Base-by-base conservation (phyloP, 2,797 vertebrate genomes). In the Melopsittacus undulatus region DNA sequence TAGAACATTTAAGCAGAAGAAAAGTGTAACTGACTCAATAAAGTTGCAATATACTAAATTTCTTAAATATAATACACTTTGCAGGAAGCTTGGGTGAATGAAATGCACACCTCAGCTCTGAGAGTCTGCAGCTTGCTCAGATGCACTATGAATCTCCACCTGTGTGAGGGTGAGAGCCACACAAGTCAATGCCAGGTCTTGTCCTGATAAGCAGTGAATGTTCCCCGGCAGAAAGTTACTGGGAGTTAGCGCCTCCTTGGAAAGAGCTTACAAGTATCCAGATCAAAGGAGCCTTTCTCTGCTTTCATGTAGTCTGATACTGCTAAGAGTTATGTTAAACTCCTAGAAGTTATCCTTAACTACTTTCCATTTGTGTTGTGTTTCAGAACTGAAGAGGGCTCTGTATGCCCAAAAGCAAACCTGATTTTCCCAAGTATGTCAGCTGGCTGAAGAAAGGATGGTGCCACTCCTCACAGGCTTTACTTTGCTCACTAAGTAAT, bases 311-410 rank as follows among this genome's bases (percentile, higher is more conserved):
- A 73, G 76, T 80, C 45, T 62, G 61, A 66, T 64, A 78, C 21
- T 68, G 38, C 69, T 78, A 90, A 72, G 66, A 61, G 48, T 92
- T 80, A 83, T 83, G 68, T 45, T 89, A 83, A 77, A 89, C 75
- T 87, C 66, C 72, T 80, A 45, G 68, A 91, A 87, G 52, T 78
- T 83, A 83, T 61, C 46, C 66, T 54, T 52, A 88, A 91, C 64
- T 57, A 45, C 62, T 84, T 85, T 49, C 48, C 17, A 32, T 92
- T 90, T 52, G 5, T 68, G 62, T 75, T 38, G 57, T 52, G 8
- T 80, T 95, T 52, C 87, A 75, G 52, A 94, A 75, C 24, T 52
- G 87, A 91, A 80, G n/a, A 89, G 56, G 56, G 26, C 64, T 83
- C 45, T 70, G 32, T 68, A 43, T 57, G 51, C 72, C 63, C 64